Percentiles rank a stretch among this genome's conserved stretches.
Conservation (phyloP, 2,888 invertebrate species). For the Macrophya alboannulata region DNA sequence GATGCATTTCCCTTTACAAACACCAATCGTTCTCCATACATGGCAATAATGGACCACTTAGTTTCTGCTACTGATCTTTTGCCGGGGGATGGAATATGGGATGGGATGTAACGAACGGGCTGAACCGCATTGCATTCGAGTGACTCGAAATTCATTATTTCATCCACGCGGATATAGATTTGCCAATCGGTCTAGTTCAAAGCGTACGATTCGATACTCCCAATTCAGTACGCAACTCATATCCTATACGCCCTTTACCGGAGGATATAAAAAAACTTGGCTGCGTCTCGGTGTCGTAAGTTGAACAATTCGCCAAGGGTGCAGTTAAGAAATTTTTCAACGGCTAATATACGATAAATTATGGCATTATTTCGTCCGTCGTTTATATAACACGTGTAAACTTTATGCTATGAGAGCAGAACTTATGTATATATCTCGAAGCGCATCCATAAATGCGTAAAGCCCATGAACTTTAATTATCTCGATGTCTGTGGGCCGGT, state of each 20-base stretch:
- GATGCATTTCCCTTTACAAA: constrained; percentile 15
- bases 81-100: neutral
- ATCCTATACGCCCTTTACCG: constrained; percentile 8
- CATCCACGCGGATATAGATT: neutral
- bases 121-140: neutral
- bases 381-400: constrained; percentile 49
- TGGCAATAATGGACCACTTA: constrained; percentile 38
- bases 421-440: constrained; percentile 10
- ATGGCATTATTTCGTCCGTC: constrained; percentile 13
- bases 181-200: neutral
- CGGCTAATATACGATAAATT: constrained; percentile 48
- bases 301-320: constrained; percentile 24
- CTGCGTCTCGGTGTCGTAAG: constrained; percentile 22
- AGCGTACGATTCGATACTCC: neutral
- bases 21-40: constrained; percentile 24
- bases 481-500: neutral
- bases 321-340: constrained; percentile 19
- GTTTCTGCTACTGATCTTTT: constrained; percentile 22
- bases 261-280: constrained; percentile 24
- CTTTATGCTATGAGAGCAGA: neutral
- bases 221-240: neutral
- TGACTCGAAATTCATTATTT: constrained; percentile 19
- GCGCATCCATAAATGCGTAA: constrained; percentile 47
- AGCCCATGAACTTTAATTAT: constrained; percentile 36
- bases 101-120: neutral